Conservation (phyloP, 2,113 vertebrate species). For the Tragulus kanchil region DNA sequence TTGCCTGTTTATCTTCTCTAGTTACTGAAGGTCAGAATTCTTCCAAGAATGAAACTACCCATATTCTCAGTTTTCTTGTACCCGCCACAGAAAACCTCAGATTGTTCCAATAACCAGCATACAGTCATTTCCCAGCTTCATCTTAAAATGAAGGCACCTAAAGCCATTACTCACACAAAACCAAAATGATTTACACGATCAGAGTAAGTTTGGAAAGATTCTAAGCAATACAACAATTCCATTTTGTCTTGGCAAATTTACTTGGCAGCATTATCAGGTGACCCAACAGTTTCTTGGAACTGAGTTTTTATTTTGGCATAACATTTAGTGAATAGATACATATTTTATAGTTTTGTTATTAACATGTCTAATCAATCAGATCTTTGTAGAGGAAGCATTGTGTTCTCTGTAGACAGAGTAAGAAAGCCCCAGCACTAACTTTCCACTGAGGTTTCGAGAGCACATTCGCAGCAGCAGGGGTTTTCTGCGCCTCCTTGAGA, state of each 20-base stretch:
- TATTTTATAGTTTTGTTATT: constrained; percentile 26
- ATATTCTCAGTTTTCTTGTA: constrained; percentile 37
- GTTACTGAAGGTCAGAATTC: constrained; percentile 56
- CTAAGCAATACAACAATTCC: constrained; percentile 36
- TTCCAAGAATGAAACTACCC: constrained; percentile 47
- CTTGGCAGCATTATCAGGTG: constrained; percentile 56
- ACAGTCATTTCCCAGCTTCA: constrained; percentile 46
- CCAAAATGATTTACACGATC: constrained; percentile 58
- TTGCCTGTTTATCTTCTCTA: constrained; percentile 68
- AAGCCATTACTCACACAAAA: constrained; percentile 33
- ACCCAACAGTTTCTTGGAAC: constrained; percentile 54
- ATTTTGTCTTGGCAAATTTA: constrained; percentile 57
- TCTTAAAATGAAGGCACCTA: constrained; percentile 45
- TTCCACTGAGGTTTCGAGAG: not conserved
- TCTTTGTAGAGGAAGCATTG: not conserved
- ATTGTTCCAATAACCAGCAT: constrained; percentile 2
- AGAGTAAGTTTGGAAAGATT: constrained; percentile 35
- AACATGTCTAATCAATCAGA: not conserved
- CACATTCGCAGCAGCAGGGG: not conserved
- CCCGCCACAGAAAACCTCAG: not conserved
- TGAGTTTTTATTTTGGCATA: constrained; percentile 56
- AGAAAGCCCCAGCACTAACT: not conserved
- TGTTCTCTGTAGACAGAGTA: not conserved
- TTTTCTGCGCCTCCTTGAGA: not conserved
- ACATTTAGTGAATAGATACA: constrained; percentile 8